phyloP scores from a whole-genome alignment of 2,113 vertebrate species.

The Tupaia chinensis region DNA sequence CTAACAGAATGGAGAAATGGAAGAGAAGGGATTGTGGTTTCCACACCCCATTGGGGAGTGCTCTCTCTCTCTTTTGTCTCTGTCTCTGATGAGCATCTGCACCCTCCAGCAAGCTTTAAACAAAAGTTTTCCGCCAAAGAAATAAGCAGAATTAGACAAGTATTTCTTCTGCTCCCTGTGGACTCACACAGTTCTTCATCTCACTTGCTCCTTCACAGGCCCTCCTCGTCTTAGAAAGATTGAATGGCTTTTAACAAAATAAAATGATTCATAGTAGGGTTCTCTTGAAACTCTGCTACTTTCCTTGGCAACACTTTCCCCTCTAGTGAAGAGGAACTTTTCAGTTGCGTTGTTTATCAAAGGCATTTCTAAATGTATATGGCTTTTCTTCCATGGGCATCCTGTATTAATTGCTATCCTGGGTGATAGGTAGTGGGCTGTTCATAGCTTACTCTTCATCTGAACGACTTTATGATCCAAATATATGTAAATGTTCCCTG shows the following conservation, averaged over 20 bases:
- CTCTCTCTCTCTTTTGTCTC: too few species aligned
- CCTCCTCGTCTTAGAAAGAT: background rate
- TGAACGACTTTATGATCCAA: background rate
- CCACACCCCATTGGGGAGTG: too few species aligned
- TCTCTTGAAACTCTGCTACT: background rate
- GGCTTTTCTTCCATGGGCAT: background rate
- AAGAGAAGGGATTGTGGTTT: too few species aligned
- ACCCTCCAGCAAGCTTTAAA: too few species aligned
- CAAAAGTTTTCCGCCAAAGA: background rate
- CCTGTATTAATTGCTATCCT: background rate
- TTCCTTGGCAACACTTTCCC: slow-evolving; percentile 14
- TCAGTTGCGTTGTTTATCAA: slow-evolving; percentile 5
- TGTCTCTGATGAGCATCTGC: too few species aligned
- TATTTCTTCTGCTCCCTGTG: background rate
- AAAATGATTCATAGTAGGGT: background rate
- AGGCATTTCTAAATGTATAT: background rate
- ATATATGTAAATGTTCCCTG: background rate
- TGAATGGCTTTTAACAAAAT: background rate
- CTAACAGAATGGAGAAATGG: too few species aligned
- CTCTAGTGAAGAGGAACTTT: background rate
- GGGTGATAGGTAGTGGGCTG: background rate
- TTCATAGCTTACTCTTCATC: slow-evolving; percentile 2
- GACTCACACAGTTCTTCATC: accelerated
- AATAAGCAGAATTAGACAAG: background rate
- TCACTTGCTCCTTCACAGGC: background rate